Base-by-base conservation (phyloP, 2,888 invertebrate genomes). In the Baccha elongata region DNA sequence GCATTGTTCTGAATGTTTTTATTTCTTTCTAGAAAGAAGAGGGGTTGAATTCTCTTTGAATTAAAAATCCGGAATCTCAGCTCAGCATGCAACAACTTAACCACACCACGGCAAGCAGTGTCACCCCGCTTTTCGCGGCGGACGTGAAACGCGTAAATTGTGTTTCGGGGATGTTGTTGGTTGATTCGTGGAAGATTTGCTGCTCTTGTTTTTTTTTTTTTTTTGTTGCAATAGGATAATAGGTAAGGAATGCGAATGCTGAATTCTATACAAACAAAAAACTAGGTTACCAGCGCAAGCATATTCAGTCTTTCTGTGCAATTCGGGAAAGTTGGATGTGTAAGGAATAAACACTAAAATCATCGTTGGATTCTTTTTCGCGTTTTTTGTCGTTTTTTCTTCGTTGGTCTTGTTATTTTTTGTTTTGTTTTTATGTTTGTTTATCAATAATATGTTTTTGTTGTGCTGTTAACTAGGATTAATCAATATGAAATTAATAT, bases 311-410 rank as follows among this genome's bases (percentile, higher is more conserved):
- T 87, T 88, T 85, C 87, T 87, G 87, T 89, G 89, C 88, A 89
- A 88, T 90, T 87, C 89, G 87, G 86, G 87, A 87, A 88, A 89
- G 89, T 88, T 90, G 90, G 89, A 88, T 87, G 90, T 67, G 48
- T 80, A 50, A 73, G 8, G 75, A 72, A 81, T 21, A 71, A 35
- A 19, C 17, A 17, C 23, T 58, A 37, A 48, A 68, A 52, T 13
- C 17, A 21, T 76, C 74, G 71, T 50, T 48, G 67, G 37, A 11
- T 67, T 65, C 50, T 50, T 60, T 50, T 58, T 74, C 72, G 60
- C 58, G 64, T 58, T 32, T 52, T 40, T 53, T 78, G n/a, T 29
- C 58, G 15, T 65, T 42, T 65, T 17, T 35, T 55, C 73, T 46
- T 72, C 48, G 50, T 71, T 72, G 50, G 29, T 42, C 60, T 62